These are phyloP conservation scores for Thereva unica DNA, from an alignment of 2,888 invertebrate genomes.

Conservation along the genomic window DNA sequence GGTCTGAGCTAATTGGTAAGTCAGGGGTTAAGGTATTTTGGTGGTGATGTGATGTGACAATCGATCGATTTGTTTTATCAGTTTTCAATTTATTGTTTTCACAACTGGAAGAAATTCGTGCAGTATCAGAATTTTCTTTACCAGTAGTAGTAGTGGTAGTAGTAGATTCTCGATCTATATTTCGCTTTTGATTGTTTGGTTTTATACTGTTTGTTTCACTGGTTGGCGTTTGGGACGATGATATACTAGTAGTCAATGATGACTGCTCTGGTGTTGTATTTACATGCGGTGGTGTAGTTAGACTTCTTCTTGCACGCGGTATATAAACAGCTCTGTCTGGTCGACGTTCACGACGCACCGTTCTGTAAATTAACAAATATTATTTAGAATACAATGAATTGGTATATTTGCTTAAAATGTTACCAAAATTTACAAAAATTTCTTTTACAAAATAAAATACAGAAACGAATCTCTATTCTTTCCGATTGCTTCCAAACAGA, in stretches of 20 bases:
- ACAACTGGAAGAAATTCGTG: conserved; percentile 16
- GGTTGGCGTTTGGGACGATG: conserved; percentile 7
- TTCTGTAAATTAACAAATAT: conserved; percentile 36
- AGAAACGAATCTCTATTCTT: too few species aligned
- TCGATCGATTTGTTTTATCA: conserved; percentile 10
- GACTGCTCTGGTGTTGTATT: conserved; percentile 10
- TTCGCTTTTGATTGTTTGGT: conserved; percentile 11
- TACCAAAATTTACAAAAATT: too few species aligned
- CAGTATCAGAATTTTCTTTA: conserved; percentile 1
- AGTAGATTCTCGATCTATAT: conserved; percentile 6
- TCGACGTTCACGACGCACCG: conserved; percentile 60
- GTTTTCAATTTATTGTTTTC: conserved; percentile 37
- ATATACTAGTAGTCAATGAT: conserved; percentile 3
- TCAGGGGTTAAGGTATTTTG: conserved; percentile 21
- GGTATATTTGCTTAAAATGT: too few species aligned
- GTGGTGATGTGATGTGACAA: conserved; percentile 11
- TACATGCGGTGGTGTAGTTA: conserved; percentile 53
- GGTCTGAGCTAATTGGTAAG: conserved; percentile 26
- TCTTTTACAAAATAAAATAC: too few species aligned
- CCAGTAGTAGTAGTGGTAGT: neutral
- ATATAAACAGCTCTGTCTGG: conserved; percentile 82
- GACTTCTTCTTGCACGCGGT: conserved; percentile 68
- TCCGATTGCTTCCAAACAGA: too few species aligned
- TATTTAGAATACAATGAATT: too few species aligned
- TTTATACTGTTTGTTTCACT: conserved; percentile 18